These are phyloP conservation scores for Sarcophaga rosellei DNA, from an alignment of 2,888 invertebrate species.

Conservation along the genomic window DNA sequence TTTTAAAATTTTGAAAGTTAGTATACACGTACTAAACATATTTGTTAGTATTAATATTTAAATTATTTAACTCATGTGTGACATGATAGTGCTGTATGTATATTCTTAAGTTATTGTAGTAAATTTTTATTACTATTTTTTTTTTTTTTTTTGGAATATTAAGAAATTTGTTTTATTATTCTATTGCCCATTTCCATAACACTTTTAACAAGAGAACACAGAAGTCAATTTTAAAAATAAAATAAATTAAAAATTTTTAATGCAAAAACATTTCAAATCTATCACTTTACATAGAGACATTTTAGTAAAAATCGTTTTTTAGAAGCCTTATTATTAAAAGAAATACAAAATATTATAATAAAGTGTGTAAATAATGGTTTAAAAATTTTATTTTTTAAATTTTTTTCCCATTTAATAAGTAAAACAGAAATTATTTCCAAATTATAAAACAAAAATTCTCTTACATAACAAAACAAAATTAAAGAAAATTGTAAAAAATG, in stretches of 20 bases:
- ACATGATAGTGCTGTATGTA: too few relatives aligned
- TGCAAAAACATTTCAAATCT: conserved; percentile 56
- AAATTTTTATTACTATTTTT: background rate
- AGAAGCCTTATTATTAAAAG: conserved; percentile 60
- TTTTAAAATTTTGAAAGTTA: too few relatives aligned
- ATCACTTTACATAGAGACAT: conserved; percentile 46
- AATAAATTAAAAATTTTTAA: conserved; percentile 41
- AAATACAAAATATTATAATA: conserved; percentile 10
- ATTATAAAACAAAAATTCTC: background rate
- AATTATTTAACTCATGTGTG: too few relatives aligned
- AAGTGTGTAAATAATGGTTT: conserved; percentile 32
- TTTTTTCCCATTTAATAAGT: background rate
- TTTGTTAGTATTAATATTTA: too few relatives aligned
- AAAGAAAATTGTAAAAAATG: conserved; percentile 40
- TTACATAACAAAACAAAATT: conserved; percentile 1
- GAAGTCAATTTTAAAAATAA: conserved; percentile 57
- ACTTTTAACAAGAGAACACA: conserved; percentile 47
- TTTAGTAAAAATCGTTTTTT: conserved; percentile 60
- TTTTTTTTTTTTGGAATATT: background rate
- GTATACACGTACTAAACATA: too few relatives aligned
- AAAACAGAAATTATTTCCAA: conserved; percentile 25
- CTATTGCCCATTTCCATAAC: background rate
- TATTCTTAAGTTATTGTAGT: background rate
- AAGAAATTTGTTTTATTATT: too few relatives aligned
- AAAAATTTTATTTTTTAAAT: conserved; percentile 26